phyloP scores from a whole-genome alignment of 2,113 vertebrate species.

The Aythya baeri region DNA sequence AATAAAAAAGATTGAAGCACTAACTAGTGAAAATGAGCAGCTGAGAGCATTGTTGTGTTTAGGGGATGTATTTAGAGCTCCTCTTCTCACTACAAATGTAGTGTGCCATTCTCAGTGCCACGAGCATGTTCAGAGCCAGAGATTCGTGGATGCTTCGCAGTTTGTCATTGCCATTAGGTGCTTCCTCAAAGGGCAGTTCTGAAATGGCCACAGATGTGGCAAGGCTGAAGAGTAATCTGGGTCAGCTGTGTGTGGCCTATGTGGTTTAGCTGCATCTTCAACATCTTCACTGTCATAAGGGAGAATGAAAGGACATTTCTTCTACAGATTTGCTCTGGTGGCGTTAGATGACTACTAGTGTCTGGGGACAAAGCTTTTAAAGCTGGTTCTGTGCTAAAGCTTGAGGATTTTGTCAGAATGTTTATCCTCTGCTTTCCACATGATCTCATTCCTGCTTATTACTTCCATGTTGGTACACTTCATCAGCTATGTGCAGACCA shows the following conservation, averaged over 20 bases:
- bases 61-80: not conserved
- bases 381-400: not conserved
- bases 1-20: not conserved
- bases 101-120: not conserved
- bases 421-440: conserved; percentile 4
- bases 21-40: not conserved
- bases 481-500: not conserved
- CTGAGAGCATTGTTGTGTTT: not conserved
- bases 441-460: conserved; percentile 45
- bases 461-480: not conserved
- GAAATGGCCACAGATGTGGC: not conserved
- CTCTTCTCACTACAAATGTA: not conserved
- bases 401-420: conserved; percentile 19
- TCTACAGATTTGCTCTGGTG: not conserved
- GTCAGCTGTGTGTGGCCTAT: not conserved
- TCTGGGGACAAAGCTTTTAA: not conserved
- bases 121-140: not conserved
- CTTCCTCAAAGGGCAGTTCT: not conserved
- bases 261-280: not conserved
- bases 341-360: not conserved
- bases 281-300: not conserved
- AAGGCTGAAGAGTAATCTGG: not conserved
- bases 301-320: not conserved
- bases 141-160: not conserved
- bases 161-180: not conserved